Percentiles rank a stretch among this genome's conserved stretches.
These are phyloP conservation scores for Drosophila quadrilineata DNA, from an alignment of 1,140 invertebrate genomes.

Conservation along the genomic window DNA sequence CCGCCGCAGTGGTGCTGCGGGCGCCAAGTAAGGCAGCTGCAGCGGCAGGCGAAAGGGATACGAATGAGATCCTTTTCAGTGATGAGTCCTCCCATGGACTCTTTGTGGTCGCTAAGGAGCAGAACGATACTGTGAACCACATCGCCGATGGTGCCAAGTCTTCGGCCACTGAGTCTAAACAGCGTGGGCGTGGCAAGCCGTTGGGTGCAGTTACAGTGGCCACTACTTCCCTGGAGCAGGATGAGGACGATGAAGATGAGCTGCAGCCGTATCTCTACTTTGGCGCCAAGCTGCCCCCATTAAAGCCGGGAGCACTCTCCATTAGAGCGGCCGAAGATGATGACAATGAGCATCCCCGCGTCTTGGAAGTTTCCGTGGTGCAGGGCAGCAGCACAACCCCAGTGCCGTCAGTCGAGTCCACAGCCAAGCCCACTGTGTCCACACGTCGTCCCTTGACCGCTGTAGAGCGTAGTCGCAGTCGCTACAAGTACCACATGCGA, in stretches of 20 bases:
- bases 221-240: slow-evolving; percentile 41
- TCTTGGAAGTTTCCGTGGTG: slow-evolving; percentile 73
- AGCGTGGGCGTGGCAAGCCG: slow-evolving; percentile 47
- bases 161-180: slow-evolving; percentile 6
- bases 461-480: slow-evolving; percentile 68
- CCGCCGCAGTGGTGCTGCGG: slow-evolving; percentile 44
- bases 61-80: slow-evolving; percentile 78
- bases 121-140: slow-evolving; percentile 73
- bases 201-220: slow-evolving; percentile 15
- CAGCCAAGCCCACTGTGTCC: slow-evolving; percentile 36
- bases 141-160: slow-evolving; percentile 59
- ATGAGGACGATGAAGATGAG: slow-evolving; percentile 82
- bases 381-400: slow-evolving; percentile 43
- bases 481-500: slow-evolving; percentile 82
- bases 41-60: slow-evolving; percentile 50
- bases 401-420: slow-evolving; percentile 1
- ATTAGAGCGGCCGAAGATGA: slow-evolving; percentile 81
- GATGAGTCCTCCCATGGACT: slow-evolving; percentile 77
- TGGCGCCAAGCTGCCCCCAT: slow-evolving; percentile 85
- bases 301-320: slow-evolving; percentile 82
- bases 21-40: slow-evolving; percentile 1
- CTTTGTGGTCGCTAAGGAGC: slow-evolving; percentile 75
- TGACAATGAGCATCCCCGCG: slow-evolving; percentile 59
- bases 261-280: slow-evolving; percentile 87
- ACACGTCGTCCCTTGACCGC: slow-evolving; percentile 57